A percentile compares a stretch with the other conserved stretches of the same genome.
These are phyloP conservation scores for Platanista minor DNA, from an alignment of 2,113 vertebrate genomes.

Conservation along the genomic window DNA sequence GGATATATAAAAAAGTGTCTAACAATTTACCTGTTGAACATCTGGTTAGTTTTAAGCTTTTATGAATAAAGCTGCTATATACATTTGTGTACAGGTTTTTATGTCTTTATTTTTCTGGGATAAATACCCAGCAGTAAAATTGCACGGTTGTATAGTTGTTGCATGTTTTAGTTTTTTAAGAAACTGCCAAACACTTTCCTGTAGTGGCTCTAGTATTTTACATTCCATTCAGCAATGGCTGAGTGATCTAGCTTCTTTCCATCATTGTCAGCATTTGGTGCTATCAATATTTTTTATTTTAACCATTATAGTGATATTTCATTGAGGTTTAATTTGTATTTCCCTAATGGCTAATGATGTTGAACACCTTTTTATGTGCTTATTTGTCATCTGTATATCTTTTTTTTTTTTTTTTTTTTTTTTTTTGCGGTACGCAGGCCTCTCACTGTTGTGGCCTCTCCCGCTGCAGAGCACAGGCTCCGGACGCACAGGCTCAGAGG, in stretches of 20 bases:
- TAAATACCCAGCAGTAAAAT: neutral
- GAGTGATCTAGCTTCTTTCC: neutral
- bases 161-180: neutral
- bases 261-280: neutral
- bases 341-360: neutral
- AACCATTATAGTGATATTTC: neutral
- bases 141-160: neutral
- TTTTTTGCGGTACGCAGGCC: no score
- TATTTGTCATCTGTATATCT: neutral
- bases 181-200: neutral
- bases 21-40: neutral
- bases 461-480: no score
- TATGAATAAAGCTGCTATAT: neutral
- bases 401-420: neutral
- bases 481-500: no score
- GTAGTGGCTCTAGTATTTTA: neutral
- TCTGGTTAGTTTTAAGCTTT: neutral
- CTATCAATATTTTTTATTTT: neutral
- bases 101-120: neutral
- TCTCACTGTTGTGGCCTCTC: no score
- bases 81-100: neutral
- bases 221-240: neutral
- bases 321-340: neutral
- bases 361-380: neutral
- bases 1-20: neutral